Evolutionary conservation across 2,797 vertebrate genomes (phyloP).

Genomic region (Chrysocyon brachyurus): DNA sequence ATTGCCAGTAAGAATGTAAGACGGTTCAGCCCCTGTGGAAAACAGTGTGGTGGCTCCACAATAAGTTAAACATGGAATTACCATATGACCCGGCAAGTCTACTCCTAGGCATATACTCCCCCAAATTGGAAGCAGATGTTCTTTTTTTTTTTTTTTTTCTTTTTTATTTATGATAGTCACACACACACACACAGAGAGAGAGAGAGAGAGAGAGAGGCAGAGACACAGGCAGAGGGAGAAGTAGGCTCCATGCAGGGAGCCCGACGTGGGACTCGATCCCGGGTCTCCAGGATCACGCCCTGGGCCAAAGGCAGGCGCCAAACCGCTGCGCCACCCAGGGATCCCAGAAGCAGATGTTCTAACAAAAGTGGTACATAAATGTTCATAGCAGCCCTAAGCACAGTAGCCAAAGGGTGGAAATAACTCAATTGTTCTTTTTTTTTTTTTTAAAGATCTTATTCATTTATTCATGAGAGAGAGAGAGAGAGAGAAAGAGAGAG

Average conservation of each 20-base stretch:
- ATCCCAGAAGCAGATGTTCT: conserved; percentile 45
- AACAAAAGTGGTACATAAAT: not conserved
- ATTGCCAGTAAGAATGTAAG: not conserved
- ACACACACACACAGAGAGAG: too few relatives aligned
- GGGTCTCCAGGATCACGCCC: too few relatives aligned
- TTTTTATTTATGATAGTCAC: too few relatives aligned
- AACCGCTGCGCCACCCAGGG: too few relatives aligned
- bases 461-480: too few relatives aligned
- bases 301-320: too few relatives aligned
- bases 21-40: not conserved
- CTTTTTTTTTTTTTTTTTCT: not conserved
- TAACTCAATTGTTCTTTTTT: not conserved
- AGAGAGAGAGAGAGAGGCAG: too few relatives aligned
- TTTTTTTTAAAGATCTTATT: too few relatives aligned
- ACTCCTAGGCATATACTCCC: not conserved
- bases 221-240: too few relatives aligned
- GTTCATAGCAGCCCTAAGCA: not conserved
- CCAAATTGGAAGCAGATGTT: conserved; percentile 39
- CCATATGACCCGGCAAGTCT: not conserved
- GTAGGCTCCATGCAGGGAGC: too few relatives aligned
- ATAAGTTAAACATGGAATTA: not conserved
- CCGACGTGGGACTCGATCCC: too few relatives aligned
- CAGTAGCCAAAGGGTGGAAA: not conserved
- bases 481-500: too few relatives aligned
- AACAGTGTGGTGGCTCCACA: not conserved